Conservation (phyloP, 2,888 invertebrate genomes). For the Matsumyia berberina region DNA sequence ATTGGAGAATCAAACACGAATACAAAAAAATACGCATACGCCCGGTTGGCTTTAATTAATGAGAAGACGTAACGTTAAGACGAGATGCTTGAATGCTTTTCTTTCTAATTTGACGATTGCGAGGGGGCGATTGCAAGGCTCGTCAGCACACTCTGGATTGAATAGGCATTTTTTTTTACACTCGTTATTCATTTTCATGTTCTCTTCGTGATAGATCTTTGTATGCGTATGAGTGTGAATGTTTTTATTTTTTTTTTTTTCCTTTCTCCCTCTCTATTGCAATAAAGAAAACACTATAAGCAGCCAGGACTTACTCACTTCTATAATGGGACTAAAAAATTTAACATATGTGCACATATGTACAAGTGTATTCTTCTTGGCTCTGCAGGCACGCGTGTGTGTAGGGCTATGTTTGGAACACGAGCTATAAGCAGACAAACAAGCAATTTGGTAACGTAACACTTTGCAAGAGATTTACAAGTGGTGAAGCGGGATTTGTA, state of each 20-base stretch:
- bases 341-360: constrained; percentile 12
- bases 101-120: constrained; percentile 25
- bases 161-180: constrained; percentile 25
- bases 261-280: constrained; percentile 7
- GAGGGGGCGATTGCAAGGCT: not conserved
- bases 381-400: not conserved
- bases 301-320: constrained; percentile 40
- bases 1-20: not conserved
- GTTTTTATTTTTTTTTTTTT: too few relatives aligned
- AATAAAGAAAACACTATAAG: constrained; percentile 36
- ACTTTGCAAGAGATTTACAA: constrained; percentile 50
- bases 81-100: constrained; percentile 20
- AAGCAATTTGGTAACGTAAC: constrained; percentile 57
- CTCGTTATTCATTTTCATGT: constrained; percentile 45
- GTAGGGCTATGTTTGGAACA: constrained; percentile 18
- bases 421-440: constrained; percentile 42
- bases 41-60: constrained; percentile 49
- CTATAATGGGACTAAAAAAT: constrained; percentile 28
- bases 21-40: constrained; percentile 34
- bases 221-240: constrained; percentile 1
- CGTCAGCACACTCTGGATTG: constrained; percentile 9
- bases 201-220: not conserved
- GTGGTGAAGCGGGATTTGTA: constrained; percentile 27
- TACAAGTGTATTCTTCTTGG: constrained; percentile 18
- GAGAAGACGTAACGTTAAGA: constrained; percentile 31